Evolutionary conservation across 2,797 vertebrate genomes (phyloP).

Genomic region (Epinephelus awoara): DNA sequence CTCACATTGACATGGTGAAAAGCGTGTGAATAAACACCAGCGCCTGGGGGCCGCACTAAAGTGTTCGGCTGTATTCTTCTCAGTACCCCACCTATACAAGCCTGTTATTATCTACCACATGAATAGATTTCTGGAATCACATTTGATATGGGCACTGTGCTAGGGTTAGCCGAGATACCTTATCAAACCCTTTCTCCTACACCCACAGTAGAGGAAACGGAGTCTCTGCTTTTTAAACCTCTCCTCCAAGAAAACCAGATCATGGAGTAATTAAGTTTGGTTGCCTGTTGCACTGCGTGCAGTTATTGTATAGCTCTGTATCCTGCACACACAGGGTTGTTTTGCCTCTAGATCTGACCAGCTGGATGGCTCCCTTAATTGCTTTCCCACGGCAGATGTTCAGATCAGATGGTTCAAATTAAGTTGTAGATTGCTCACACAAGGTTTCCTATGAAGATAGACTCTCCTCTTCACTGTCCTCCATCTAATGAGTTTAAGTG

Average conservation of each 20-base stretch:
- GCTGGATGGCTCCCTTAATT: conserved; percentile 75
- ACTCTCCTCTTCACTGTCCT: conserved; percentile 70
- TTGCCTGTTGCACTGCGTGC: conserved; percentile 47
- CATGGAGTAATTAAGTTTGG: conserved; percentile 63
- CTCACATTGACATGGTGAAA: conserved; percentile 87
- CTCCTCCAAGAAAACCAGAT: conserved; percentile 53
- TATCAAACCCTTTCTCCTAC: conserved; percentile 52
- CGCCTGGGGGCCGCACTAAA: conserved; percentile 82
- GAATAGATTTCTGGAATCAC: conserved; percentile 74
- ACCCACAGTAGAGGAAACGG: conserved; percentile 32
- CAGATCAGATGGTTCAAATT: conserved; percentile 87
- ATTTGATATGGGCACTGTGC: conserved; percentile 71
- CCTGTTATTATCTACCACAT: conserved; percentile 79
- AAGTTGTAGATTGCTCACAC: conserved; percentile 83
- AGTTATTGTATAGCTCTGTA: conserved; percentile 36
- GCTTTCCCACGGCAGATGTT: conserved; percentile 84
- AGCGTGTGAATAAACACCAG: conserved; percentile 87
- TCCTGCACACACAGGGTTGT: conserved; percentile 52
- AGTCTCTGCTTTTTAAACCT: conserved; percentile 14
- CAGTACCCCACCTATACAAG: conserved; percentile 79
- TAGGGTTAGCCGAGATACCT: conserved; percentile 45
- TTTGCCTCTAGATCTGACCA: conserved; percentile 63
- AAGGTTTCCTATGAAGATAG: conserved; percentile 81
- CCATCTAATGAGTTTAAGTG: conserved; percentile 38
- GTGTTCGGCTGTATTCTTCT: conserved; percentile 81